Percentiles rank a stretch among this genome's conserved stretches.
Conservation (phyloP, 2,797 vertebrate species). For the Sciurus vulgaris region DNA sequence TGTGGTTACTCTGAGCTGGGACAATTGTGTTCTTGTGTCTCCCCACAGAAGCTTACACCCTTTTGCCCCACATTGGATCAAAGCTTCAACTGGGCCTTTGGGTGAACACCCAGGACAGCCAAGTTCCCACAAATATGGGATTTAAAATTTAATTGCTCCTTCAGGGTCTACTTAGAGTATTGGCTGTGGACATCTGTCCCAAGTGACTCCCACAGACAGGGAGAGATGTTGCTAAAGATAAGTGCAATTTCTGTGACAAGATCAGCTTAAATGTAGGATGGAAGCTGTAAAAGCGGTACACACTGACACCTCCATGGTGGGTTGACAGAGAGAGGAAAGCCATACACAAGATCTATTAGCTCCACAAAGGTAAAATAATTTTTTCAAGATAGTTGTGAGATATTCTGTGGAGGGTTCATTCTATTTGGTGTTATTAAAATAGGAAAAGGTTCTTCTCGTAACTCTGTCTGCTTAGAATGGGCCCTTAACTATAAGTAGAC, state of each 20-base stretch:
- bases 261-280: background rate
- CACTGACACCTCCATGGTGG: background rate
- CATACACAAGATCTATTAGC: background rate
- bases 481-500: background rate
- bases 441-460: background rate
- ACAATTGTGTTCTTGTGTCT: too few relatives aligned
- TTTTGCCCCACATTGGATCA: background rate
- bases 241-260: background rate
- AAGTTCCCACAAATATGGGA: too few relatives aligned
- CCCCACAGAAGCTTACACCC: background rate
- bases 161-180: too few relatives aligned
- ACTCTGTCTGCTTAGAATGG: background rate
- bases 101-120: too few relatives aligned
- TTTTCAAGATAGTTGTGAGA: constrained; percentile 31
- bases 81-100: constrained; percentile 27
- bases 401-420: background rate
- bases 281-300: background rate
- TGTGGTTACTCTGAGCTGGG: too few relatives aligned
- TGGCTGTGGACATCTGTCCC: too few relatives aligned
- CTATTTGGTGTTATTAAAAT: background rate
- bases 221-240: background rate
- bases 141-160: too few relatives aligned
- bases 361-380: background rate
- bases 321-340: background rate
- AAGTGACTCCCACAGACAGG: background rate